Evolutionary conservation across 2,888 invertebrate species (phyloP), one percentile per base, ranked within the genome.

Genomic region (Heteromyza rotundicornis): DNA sequence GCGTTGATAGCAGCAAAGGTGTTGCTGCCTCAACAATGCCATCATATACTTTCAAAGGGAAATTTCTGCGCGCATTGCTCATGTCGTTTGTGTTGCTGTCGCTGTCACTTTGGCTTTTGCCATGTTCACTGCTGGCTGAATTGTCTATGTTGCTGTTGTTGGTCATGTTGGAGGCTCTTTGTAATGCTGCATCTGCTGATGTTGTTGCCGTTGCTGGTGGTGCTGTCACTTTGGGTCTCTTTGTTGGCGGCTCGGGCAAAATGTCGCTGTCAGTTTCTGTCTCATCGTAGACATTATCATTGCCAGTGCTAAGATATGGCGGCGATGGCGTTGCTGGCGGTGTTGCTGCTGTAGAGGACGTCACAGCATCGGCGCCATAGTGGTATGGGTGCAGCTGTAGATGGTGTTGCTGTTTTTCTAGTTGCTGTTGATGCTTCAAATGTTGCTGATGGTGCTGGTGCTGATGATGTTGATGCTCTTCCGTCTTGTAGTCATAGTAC

Each of bases 401-500:
- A n/a, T 52, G 24, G 1, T 23, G 50, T 51, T 36, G 54, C 44
- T 44, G 24, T 24, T 16, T 16, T 5, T 44, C 24, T 17, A 23
- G 24, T 44, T 56, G 56, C 67, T 75, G 71, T 60, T 79, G 76
- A 65, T 76, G 79, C 64, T 75, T 71, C 66, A 79, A 73, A 68
- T 79, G 78, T 65, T 78, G 79, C 69, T 80, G 80, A 69, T 73
- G 75, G 69, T 79, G 75, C 61, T 77, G 76, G 66, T 80, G 81
- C 65, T 81, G 80, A 70, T 80, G 80, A 64, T 80, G 77, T 53
- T 80, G 78, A 69, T 81, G 80, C 71, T 81, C 80, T 68, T 81
- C 80, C 65, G 80, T 81, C 69, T 81, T 80, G 70, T 81, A 81
- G 67, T 81, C 80, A 59, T 81, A 80, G 67, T 81, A 81, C 64